Evolutionary conservation across 2,797 vertebrate genomes (phyloP).

Genomic region (Epinephelus coioides): DNA sequence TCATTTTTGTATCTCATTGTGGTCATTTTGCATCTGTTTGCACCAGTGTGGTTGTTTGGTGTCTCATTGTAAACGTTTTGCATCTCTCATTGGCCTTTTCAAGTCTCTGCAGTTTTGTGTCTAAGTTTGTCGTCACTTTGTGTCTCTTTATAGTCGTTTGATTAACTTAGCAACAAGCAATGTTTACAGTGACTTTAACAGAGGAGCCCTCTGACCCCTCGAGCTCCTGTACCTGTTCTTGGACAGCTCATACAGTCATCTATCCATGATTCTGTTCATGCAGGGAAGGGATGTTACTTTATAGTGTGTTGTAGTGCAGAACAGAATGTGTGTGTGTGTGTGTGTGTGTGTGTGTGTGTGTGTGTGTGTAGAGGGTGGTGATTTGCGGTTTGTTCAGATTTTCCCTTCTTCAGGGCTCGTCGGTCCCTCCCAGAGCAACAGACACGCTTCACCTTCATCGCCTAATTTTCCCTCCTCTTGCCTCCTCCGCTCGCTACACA

Average conservation of each 20-base stretch:
- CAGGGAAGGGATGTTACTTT: neutral
- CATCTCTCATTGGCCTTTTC: too few species aligned
- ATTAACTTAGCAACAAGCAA: neutral
- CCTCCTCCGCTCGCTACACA: neutral
- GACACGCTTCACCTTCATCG: conserved; percentile 37
- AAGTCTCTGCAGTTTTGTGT: too few species aligned
- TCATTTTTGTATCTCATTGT: too few species aligned
- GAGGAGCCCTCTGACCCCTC: too few species aligned
- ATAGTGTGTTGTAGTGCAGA: neutral
- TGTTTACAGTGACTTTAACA: too few species aligned
- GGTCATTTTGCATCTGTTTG: too few species aligned
- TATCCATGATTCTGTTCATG: neutral
- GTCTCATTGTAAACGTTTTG: neutral
- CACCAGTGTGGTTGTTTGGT: neutral
- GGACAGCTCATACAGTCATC: neutral
- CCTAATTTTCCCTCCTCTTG: conserved; percentile 41
- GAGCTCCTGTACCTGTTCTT: too few species aligned
- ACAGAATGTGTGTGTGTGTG: conserved; percentile 6
- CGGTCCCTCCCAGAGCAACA: conserved; percentile 39
- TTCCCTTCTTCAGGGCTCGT: conserved; percentile 62
- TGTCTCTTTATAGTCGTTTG: neutral
- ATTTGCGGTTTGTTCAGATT: conserved; percentile 64
- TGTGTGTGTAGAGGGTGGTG: conserved; percentile 9
- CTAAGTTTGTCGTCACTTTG: too few species aligned
- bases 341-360: conserved; percentile 19